phyloP scores from a whole-genome alignment of 37 sponge, comb jelly and placozoan species.

The Axinella damicornis region DNA sequence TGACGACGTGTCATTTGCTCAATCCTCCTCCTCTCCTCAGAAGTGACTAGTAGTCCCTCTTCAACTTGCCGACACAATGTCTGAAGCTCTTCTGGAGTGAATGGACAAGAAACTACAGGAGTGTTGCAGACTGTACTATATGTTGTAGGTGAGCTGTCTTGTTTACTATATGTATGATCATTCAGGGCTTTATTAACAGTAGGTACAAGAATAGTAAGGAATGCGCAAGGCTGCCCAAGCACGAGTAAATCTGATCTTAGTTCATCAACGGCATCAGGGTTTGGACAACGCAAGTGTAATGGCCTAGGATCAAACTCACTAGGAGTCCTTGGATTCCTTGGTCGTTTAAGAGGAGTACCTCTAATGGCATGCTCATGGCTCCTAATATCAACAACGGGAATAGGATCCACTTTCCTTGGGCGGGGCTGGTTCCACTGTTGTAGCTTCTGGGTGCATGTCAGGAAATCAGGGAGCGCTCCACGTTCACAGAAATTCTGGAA shows the following conservation, averaged over 20 bases:
- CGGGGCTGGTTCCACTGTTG: slow-evolving; percentile 57
- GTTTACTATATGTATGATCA: no score
- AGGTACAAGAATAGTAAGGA: slow-evolving; percentile 33
- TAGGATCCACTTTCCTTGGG: slow-evolving; percentile 18
- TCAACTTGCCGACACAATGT: not conserved
- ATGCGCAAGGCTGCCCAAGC: slow-evolving; percentile 35
- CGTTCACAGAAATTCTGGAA: slow-evolving; percentile 10
- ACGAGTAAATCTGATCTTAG: slow-evolving; percentile 38
- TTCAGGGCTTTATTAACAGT: slow-evolving; percentile 15
- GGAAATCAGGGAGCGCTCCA: slow-evolving; percentile 24
- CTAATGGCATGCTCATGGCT: not conserved
- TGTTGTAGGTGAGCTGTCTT: no score
- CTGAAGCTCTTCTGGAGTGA: not conserved
- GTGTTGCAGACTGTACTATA: no score
- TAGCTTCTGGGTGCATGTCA: slow-evolving; percentile 35
- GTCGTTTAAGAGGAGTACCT: not conserved
- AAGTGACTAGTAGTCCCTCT: not conserved
- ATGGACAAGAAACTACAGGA: not conserved
- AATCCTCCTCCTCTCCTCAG: slow-evolving; percentile 8
- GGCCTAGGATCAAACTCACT: slow-evolving; percentile 39
- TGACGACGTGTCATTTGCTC: slow-evolving; percentile 29
- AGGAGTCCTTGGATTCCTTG: slow-evolving; percentile 6
- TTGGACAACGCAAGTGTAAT: slow-evolving; percentile 9
- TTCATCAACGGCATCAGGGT: slow-evolving; percentile 22
- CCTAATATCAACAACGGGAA: slow-evolving; percentile 32